Evolutionary conservation across 2,888 invertebrate genomes (phyloP).

Genomic region (Clostera curtula): DNA sequence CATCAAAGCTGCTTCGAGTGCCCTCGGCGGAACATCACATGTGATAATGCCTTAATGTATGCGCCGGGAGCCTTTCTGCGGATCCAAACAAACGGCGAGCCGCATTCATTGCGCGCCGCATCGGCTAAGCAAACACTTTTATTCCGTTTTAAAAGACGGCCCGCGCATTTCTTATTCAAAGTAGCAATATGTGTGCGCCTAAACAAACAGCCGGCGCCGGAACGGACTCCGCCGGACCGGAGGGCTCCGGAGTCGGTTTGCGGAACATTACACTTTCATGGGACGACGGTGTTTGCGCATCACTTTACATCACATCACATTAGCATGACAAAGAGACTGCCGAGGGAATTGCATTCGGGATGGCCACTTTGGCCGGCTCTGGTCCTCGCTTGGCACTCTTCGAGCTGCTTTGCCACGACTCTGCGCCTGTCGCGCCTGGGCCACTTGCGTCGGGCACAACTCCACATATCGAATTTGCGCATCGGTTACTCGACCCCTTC

Average conservation of each 20-base stretch:
- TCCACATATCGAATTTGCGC: slow-evolving; percentile 70
- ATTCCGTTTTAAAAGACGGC: slow-evolving; percentile 27
- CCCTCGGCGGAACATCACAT: no score
- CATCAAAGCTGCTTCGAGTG: no score
- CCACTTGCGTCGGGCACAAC: no score
- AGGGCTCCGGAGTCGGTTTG: slow-evolving; percentile 11
- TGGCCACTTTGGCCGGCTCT: no score
- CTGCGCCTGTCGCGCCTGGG: no score
- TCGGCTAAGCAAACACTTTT: slow-evolving; percentile 30
- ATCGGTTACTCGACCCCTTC: slow-evolving; percentile 61
- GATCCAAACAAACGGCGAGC: slow-evolving; percentile 14
- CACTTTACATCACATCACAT: no score
- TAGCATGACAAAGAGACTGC: slow-evolving; percentile 58
- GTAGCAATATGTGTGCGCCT: slow-evolving; percentile 61
- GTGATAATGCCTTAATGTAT: no score
- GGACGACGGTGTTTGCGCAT: slow-evolving; percentile 36
- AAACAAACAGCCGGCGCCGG: slow-evolving; percentile 41
- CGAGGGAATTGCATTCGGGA: no score
- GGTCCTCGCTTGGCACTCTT: no score
- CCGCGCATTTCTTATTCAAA: slow-evolving; percentile 53
- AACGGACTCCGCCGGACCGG: background rate
- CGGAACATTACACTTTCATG: slow-evolving; percentile 35
- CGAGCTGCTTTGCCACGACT: no score
- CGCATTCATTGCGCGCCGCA: slow-evolving; percentile 9
- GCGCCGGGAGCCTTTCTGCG: slow-evolving; percentile 1